A percentile compares a stretch with the other conserved stretches of the same genome.
Conservation (phyloP, 2,113 vertebrate species). For the Brienomyrus longianalis region DNA sequence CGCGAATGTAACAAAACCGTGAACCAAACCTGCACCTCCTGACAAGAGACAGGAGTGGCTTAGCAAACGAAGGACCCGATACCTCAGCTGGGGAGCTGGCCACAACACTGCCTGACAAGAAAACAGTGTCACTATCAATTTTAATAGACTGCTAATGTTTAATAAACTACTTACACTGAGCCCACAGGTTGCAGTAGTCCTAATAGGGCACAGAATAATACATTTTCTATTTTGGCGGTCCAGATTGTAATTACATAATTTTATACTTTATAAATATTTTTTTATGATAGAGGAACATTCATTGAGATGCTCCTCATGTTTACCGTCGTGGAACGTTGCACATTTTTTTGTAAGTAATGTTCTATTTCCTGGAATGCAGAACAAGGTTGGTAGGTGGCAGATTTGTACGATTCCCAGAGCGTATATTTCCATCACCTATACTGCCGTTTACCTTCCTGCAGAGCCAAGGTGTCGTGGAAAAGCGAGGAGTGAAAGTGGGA, state of each 20-base stretch:
- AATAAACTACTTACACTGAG: background rate
- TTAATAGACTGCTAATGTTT: background rate
- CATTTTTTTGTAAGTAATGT: background rate
- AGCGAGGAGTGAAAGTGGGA: background rate
- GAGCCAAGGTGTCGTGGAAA: background rate
- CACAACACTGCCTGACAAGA: background rate
- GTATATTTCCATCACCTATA: background rate
- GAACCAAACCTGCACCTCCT: background rate
- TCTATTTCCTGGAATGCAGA: background rate
- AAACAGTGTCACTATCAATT: background rate
- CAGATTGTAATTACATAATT: background rate
- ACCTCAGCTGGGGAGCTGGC: background rate
- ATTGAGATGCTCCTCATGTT: background rate
- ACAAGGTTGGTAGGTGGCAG: background rate
- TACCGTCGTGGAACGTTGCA: background rate
- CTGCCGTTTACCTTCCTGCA: background rate
- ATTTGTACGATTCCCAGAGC: background rate
- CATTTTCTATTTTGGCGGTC: background rate
- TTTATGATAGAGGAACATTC: background rate
- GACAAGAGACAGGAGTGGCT: too few species aligned
- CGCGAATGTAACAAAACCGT: background rate
- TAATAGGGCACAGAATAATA: background rate
- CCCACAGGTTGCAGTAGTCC: background rate
- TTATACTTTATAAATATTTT: background rate
- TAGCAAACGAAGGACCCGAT: background rate